Evolutionary conservation across 2,113 vertebrate genomes (phyloP), one percentile per base, ranked within the genome.

Genomic region (Strix aluco): DNA sequence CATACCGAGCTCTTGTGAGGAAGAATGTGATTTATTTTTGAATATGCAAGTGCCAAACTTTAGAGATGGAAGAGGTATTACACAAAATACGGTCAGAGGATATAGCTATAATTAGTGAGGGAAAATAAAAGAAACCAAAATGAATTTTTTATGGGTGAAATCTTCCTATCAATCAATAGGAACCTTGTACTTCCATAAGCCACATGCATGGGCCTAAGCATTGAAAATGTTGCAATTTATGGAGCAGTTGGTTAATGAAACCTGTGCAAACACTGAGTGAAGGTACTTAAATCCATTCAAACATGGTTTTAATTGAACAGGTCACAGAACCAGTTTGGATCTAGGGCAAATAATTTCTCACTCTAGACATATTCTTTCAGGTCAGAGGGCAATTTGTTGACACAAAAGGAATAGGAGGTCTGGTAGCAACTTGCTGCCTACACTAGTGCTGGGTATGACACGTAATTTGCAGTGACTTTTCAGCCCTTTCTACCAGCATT

Each of bases 391-490:
- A 89, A 82, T 93, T 84, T 84, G 15, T 88, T 96, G 77, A 86
- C 86, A 91, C 0, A 2, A 94, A 91, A 80, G 62, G 38, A 92
- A 92, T 67, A 47, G 34, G 34, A 96, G 49, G 63, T 86, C 81
- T 88, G 72, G 57, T 73, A 86, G 46, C n/a, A 88, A 55, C 70
- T 81, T 92, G 32, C 78, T 88, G 78, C 42, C 95, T 96, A 58
- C 38, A 16, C 61, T 87, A 38, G 65, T 81, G 52, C 85, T 4
- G 34, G 52, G 51, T 89, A 65, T 82, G 81, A 91, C 36, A 58
- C 0, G 5, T 94, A 94, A 97, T 96, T 96, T 95, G 65, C 90
- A 80, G 61, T 94, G 96, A 92, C 94, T 96, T 94, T 93, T 94
- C 77, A 92, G 84, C 54, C 59, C 62, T 96, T 90, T 87, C 84